These are phyloP conservation scores for Liodrosophila aerea DNA, from an alignment of 2,888 invertebrate species.

Conservation along the genomic window DNA sequence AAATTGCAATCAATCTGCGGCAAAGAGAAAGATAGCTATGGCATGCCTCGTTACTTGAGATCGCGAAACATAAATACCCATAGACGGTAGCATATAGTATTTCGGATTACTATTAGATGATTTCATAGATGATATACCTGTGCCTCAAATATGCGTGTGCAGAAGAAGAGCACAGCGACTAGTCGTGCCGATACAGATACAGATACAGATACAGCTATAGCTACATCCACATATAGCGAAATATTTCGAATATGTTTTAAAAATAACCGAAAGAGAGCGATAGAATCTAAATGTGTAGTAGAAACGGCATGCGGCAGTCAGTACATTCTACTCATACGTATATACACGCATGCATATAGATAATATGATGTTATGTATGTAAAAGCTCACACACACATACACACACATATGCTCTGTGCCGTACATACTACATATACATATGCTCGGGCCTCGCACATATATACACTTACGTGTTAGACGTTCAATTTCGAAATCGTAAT, in stretches of 20 bases:
- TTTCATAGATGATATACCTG: slow-evolving; percentile 69
- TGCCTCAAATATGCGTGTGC: slow-evolving; percentile 47
- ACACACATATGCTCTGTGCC: slow-evolving; percentile 22
- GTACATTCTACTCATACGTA: slow-evolving; percentile 7
- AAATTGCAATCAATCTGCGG: slow-evolving; percentile 18
- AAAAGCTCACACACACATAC: slow-evolving; percentile 59
- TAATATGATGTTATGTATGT: slow-evolving; percentile 36
- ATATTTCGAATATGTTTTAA: slow-evolving; percentile 73
- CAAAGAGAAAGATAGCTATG: slow-evolving; percentile 30
- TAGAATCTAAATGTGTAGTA: slow-evolving; percentile 30
- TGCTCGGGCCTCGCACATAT: slow-evolving; percentile 12
- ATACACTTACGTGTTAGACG: slow-evolving; percentile 35
- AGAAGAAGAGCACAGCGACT: slow-evolving; percentile 26
- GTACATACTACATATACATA: slow-evolving; percentile 25
- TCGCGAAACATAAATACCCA: slow-evolving; percentile 30
- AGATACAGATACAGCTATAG: slow-evolving; percentile 34
- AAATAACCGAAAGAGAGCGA: slow-evolving; percentile 57
- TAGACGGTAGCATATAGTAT: slow-evolving; percentile 46
- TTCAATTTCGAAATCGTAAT: slow-evolving; percentile 70
- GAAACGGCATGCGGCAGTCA: slow-evolving; percentile 54
- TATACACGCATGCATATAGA: slow-evolving; percentile 17
- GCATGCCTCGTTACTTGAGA: slow-evolving; percentile 38
- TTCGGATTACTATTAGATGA: slow-evolving; percentile 67
- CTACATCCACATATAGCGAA: slow-evolving; percentile 43
- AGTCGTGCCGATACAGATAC: slow-evolving; percentile 24